Evolutionary conservation across 1,140 invertebrate genomes (phyloP), one percentile per base, ranked within the genome.

Genomic region (Drosophila orena): DNA sequence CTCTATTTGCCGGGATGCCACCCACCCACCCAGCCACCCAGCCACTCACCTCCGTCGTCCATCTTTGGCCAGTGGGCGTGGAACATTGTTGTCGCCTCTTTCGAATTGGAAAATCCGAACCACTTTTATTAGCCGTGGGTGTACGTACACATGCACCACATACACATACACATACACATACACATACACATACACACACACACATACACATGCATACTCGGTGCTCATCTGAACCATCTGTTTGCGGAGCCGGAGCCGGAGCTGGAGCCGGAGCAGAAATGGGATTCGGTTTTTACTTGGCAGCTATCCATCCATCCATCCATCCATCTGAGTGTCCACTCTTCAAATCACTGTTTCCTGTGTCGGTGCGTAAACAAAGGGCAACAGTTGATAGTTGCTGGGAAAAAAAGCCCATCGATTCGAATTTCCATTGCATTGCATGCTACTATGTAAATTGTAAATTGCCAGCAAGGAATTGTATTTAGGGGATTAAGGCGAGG

Each of bases 71-170:
- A 50, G 49, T 61, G 58, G 47, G 27, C 44, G 46, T 57, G 30
- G 54, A 38, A 24, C 54, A 43, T 46, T 58, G 40, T 52, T 58
- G 55, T 34, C 64, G 62, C 59, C 76, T 70, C 78, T 30, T 30
- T 79, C 64, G 70, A 79, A 80, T 79, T 76, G 80, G 64, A 88
- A 81, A 85, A 88, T 78, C 64, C 62, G 81, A 70, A 79, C 70
- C 78, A 88, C 65, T 88, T 86, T 81, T 86, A 86, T 86, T 86
- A 86, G 81, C 81, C 73, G 44, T 54, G 55, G 52, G 58, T 14
- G 35, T 42, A 3, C 3, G 7, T 8, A 43, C 11, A 4, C n/a
- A n/a, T n/a, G n/a, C n/a, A n/a, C n/a, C n/a, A n/a, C n/a, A n/a
- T n/a, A n/a, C n/a, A n/a, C n/a, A n/a, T 10, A 43, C 2, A 3